Conservation (phyloP, 2,113 vertebrate genomes). For the Sakesphorus luctuosus region DNA sequence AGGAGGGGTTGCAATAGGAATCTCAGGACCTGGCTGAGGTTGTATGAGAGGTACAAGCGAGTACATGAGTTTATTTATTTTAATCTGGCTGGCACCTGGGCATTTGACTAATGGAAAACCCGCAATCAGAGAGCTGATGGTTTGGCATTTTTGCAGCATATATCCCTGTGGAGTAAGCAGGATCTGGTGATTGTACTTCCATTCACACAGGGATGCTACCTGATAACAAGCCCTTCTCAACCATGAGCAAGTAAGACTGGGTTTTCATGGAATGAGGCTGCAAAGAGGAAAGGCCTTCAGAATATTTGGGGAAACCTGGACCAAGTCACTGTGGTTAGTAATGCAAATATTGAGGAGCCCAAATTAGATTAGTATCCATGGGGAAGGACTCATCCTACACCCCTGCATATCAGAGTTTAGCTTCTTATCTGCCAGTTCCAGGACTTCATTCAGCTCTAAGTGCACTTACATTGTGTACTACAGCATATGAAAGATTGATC, state of each 20-base stretch:
- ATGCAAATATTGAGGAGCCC: not conserved
- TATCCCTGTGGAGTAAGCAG: not conserved
- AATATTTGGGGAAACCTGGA: not conserved
- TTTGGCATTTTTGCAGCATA: not conserved
- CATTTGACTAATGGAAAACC: not conserved
- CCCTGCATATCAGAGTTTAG: not conserved
- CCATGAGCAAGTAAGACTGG: not conserved
- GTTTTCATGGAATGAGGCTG: not conserved
- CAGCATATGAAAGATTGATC: not conserved
- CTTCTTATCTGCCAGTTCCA: not conserved
- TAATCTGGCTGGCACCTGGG: not conserved
- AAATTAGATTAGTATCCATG: not conserved
- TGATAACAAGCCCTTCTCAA: not conserved
- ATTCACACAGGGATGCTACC: not conserved
- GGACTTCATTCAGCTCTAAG: not conserved
- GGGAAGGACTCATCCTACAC: not conserved
- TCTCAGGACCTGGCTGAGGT: not conserved
- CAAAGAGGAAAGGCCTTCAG: not conserved
- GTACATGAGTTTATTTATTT: not conserved
- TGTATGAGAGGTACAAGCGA: not conserved
- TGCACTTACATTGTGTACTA: not conserved
- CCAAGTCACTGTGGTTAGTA: not conserved
- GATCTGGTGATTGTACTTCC: not conserved
- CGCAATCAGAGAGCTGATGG: not conserved
- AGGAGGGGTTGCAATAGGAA: not conserved